Percentiles rank a stretch among this genome's conserved stretches.
These are phyloP conservation scores for Graphium colonna DNA, from an alignment of 2,888 invertebrate genomes.

Conservation along the genomic window DNA sequence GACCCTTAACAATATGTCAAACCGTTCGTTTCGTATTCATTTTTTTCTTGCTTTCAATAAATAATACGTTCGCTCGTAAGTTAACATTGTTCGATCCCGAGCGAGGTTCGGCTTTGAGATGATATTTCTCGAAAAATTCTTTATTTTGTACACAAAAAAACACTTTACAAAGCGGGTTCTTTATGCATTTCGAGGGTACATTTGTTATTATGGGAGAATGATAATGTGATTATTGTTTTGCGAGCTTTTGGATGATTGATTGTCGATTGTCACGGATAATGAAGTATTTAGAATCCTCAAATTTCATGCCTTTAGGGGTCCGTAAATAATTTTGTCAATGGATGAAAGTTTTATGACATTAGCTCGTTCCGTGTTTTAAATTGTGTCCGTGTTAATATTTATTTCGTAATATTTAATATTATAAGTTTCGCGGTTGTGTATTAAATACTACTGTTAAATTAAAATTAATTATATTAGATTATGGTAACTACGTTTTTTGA, in stretches of 20 bases:
- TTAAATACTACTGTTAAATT: too few relatives aligned
- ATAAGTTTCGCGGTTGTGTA: too few relatives aligned
- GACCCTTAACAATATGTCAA: constrained; percentile 76
- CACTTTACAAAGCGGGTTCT: constrained; percentile 63
- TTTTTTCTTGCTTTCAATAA: constrained; percentile 73
- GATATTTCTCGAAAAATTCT: constrained; percentile 69
- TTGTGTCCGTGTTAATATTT: too few relatives aligned
- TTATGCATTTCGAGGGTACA: constrained; percentile 71
- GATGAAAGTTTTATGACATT: too few relatives aligned
- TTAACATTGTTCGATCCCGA: constrained; percentile 74
- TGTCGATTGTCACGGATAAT: constrained; percentile 71
- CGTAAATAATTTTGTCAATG: constrained; percentile 23
- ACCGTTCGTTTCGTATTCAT: constrained; percentile 50
- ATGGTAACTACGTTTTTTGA: too few relatives aligned
- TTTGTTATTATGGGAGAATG: constrained; percentile 77
- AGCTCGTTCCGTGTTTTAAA: too few relatives aligned
- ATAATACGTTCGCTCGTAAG: constrained; percentile 72
- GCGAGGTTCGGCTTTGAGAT: constrained; percentile 56
- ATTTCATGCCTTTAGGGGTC: constrained; percentile 46
- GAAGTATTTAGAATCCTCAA: constrained; percentile 59
- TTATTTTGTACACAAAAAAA: constrained; percentile 49
- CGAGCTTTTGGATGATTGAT: constrained; percentile 71
- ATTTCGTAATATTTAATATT: too few relatives aligned
- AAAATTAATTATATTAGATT: too few relatives aligned
- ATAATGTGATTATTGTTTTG: constrained; percentile 80